These are phyloP conservation scores for Bovichtus diacanthus DNA, from an alignment of 2,797 vertebrate genomes.

Conservation along the genomic window DNA sequence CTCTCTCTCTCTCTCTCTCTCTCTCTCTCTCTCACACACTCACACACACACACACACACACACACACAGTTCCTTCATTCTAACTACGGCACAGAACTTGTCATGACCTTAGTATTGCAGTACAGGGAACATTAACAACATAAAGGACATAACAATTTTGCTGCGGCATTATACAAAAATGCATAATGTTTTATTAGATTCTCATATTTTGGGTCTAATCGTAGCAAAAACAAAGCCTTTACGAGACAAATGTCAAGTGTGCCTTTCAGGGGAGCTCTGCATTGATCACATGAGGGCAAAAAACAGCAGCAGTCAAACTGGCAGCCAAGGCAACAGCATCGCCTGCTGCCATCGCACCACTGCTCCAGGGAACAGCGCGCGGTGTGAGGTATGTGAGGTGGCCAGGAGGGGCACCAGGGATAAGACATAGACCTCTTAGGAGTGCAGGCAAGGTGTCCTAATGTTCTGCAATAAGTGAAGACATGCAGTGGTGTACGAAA, in stretches of 20 bases:
- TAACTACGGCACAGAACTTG: not conserved
- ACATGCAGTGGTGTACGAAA: not conserved
- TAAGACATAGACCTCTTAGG: constrained; percentile 5
- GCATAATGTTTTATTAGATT: not conserved
- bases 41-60: no score
- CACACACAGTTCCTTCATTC: not conserved
- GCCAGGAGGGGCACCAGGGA: constrained; percentile 21
- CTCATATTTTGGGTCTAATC: not conserved
- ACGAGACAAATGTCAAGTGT: constrained; percentile 22
- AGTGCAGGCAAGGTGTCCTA: not conserved
- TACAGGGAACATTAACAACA: not conserved
- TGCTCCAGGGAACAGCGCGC: constrained; percentile 53
- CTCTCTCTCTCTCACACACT: not conserved
- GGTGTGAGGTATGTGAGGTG: constrained; percentile 28
- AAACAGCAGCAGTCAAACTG: constrained; percentile 44
- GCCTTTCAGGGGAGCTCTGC: constrained; percentile 31
- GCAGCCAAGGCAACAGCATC: constrained; percentile 67
- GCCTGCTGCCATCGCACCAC: constrained; percentile 40
- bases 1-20: not conserved
- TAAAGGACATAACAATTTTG: not conserved
- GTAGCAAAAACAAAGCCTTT: not conserved
- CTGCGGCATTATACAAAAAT: not conserved
- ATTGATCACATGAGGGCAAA: constrained; percentile 40
- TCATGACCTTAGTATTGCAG: not conserved
- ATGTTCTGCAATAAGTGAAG: not conserved